Base-by-base conservation (phyloP, 1,140 invertebrate species). In the Trichonephila inaurata region DNA sequence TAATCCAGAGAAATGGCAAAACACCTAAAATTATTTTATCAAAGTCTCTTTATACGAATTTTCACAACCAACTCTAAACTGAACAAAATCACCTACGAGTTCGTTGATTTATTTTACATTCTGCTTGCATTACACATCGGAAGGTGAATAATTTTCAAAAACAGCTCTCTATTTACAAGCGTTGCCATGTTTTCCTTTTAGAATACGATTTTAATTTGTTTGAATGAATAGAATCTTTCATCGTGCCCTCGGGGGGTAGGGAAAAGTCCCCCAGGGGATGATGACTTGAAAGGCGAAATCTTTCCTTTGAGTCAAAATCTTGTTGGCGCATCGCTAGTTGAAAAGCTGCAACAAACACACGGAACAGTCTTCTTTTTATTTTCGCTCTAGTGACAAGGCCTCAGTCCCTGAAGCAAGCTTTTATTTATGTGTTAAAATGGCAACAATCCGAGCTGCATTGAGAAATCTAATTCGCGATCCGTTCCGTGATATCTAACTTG, bases 131-230 rank as follows among this genome's bases (percentile, higher is more conserved):
- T 33, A 19, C 69, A 33, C 28, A 33, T 16, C 16, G 5, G 69
- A 28, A 77, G 69, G 69, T 77, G 69, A 33, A 28, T 77, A 77
- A 77, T 77, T 62, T 77, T 77, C 28, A 77, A 77, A 77, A 77
- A 77, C 28, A 24, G 28, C 33, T 40, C 66, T 69, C 64, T 21
- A 10, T 24, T n/a, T 14, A 77, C 28, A 77, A 77, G 28, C 18
- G 69, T 28, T 77, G 69, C 28, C 69, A 24, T 77, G 69, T 77
- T 51, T 51, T 33, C 69, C 28, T 72, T 72, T 72, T 14, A 77
- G 33, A 77, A 77, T 40, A 77, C 69, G 69, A 40, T 77, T 77
- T 77, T 77, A 77, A 77, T 77, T 77, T 77, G 69, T 40, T 16
- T 33, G 69, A 77, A 77, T 77, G 69, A 77, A 77, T 77, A 33